These are phyloP conservation scores for Podargus strigoides DNA, from an alignment of 2,797 vertebrate genomes.

Conservation along the genomic window DNA sequence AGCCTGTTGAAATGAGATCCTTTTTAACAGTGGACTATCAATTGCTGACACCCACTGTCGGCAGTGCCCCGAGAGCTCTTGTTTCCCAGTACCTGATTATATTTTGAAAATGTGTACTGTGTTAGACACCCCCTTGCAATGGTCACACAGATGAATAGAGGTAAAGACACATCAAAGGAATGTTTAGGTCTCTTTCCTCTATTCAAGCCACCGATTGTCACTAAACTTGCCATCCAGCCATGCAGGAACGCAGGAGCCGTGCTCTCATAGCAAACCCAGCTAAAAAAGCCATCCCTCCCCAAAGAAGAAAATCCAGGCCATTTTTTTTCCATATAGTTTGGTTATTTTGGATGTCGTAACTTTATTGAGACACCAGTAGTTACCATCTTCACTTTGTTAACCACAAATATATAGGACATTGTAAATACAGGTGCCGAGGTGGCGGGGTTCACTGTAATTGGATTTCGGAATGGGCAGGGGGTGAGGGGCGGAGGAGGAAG, in stretches of 20 bases:
- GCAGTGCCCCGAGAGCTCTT: not conserved
- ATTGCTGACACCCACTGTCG: not conserved
- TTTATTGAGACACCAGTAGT: conserved; percentile 82
- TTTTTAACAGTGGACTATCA: not conserved
- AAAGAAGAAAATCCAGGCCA: conserved; percentile 5
- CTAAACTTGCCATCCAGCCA: not conserved
- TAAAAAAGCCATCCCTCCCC: not conserved
- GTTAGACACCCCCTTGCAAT: not conserved
- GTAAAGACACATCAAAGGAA: not conserved
- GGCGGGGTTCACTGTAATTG: conserved; percentile 40
- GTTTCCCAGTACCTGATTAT: not conserved
- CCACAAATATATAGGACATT: conserved; percentile 73
- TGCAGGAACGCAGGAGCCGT: not conserved
- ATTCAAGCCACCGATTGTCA: not conserved
- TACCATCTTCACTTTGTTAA: conserved; percentile 80
- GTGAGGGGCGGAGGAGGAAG: not conserved
- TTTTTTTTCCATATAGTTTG: conserved; percentile 14
- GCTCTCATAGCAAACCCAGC: not conserved
- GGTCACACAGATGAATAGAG: not conserved
- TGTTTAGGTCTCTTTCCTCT: not conserved
- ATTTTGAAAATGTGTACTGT: not conserved
- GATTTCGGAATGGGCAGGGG: not conserved
- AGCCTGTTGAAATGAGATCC: not conserved
- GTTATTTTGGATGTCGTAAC: conserved; percentile 70
- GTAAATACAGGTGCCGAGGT: conserved; percentile 69